These are phyloP conservation scores for Trichogramma evanescens DNA, from an alignment of 2,888 invertebrate species.

Conservation along the genomic window DNA sequence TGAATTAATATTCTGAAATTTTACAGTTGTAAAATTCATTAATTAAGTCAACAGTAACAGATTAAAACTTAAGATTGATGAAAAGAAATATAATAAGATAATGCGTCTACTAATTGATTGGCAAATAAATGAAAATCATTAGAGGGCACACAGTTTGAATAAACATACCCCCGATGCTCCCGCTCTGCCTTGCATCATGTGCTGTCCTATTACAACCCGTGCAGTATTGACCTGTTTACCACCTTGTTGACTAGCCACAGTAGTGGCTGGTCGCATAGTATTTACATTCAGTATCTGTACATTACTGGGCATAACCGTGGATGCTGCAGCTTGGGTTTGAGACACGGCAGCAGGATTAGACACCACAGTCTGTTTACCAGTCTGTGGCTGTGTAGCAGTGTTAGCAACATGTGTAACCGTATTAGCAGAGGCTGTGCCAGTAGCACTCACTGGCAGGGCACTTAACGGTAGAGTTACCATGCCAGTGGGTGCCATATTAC, in stretches of 20 bases:
- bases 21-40: too few species aligned
- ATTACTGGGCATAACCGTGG: slow-evolving; percentile 61
- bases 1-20: too few species aligned
- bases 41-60: too few species aligned
- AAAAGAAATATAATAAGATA: too few species aligned
- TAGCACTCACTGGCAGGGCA: slow-evolving; percentile 43
- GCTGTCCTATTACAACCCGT: slow-evolving; percentile 77
- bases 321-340: slow-evolving; percentile 29
- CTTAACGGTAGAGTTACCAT: slow-evolving; percentile 47
- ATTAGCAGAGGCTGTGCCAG: slow-evolving; percentile 38
- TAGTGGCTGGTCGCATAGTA: slow-evolving; percentile 64
- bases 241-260: slow-evolving; percentile 66
- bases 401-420: slow-evolving; percentile 31
- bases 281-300: slow-evolving; percentile 76
- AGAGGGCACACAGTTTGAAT: slow-evolving; percentile 2
- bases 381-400: slow-evolving; percentile 32
- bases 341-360: slow-evolving; percentile 43
- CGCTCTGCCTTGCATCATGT: slow-evolving; percentile 74
- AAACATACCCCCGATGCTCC: slow-evolving; percentile 70
- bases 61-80: too few species aligned
- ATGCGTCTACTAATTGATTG: too few species aligned
- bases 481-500: slow-evolving; percentile 40
- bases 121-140: slow-evolving; percentile 1
- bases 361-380: slow-evolving; percentile 8
- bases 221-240: slow-evolving; percentile 60